Conservation (phyloP, 2,888 invertebrate species). For the Vandiemenella viatica region DNA sequence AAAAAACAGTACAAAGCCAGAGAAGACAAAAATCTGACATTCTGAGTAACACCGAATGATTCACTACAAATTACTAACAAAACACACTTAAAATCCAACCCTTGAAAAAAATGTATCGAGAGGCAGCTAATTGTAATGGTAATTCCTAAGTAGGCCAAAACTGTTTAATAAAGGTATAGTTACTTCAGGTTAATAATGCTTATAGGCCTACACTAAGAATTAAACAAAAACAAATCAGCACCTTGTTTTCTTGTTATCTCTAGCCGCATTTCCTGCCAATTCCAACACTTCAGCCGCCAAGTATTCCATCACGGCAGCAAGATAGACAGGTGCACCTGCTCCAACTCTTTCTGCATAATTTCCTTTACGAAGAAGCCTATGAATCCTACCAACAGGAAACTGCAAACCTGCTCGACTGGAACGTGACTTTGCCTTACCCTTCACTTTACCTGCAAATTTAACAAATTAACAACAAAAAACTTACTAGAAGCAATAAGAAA, state of each 20-base stretch:
- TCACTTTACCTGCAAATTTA: slow-evolving; percentile 10
- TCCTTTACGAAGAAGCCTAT: slow-evolving; percentile 40
- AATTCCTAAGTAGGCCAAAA: no score
- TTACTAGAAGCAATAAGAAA: not conserved
- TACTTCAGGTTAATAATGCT: not conserved
- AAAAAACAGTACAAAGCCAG: no score
- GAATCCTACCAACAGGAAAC: slow-evolving; percentile 41
- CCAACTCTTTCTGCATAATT: slow-evolving; percentile 43
- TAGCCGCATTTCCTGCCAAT: slow-evolving; percentile 44
- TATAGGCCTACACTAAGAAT: not conserved
- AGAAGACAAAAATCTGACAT: no score
- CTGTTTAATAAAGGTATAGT: not conserved
- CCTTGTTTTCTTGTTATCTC: slow-evolving; percentile 49
- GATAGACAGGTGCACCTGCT: slow-evolving; percentile 36
- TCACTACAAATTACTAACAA: no score
- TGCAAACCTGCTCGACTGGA: slow-evolving; percentile 36
- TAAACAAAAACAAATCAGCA: slow-evolving; percentile 13
- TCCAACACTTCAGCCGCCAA: slow-evolving; percentile 52
- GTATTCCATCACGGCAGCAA: slow-evolving; percentile 45
- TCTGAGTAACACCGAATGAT: no score
- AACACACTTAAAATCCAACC: no score
- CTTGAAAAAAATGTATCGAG: no score
- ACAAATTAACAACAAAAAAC: not conserved
- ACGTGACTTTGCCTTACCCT: slow-evolving; percentile 23
- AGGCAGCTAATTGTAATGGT: no score